Evolutionary conservation across 2,113 vertebrate species (phyloP).

Genomic region (Formicarius rufipectus): DNA sequence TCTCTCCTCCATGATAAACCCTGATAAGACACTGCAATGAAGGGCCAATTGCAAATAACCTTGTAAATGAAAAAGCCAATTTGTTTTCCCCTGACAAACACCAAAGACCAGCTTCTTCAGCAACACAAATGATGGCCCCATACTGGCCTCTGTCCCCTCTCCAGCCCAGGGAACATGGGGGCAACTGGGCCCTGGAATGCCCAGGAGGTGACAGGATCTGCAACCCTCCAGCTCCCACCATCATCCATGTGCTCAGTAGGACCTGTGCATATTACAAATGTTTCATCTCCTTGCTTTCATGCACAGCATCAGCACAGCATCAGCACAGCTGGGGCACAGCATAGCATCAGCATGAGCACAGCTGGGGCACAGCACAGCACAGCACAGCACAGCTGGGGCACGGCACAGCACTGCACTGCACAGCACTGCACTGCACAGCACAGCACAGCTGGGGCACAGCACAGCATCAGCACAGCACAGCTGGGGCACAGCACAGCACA

Average conservation of each 20-base stretch:
- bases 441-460: too few relatives aligned
- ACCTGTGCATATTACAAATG: accelerated
- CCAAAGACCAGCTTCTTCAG: too few relatives aligned
- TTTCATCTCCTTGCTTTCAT: neutral
- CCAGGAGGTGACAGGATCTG: neutral
- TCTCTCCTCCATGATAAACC: too few relatives aligned
- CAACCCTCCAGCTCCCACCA: neutral
- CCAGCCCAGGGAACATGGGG: too few relatives aligned
- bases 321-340: neutral
- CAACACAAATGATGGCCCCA: too few relatives aligned
- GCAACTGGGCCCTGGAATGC: accelerated
- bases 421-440: too few relatives aligned
- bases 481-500: neutral
- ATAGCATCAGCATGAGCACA: neutral
- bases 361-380: neutral
- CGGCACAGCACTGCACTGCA: too few relatives aligned
- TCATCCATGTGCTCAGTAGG: neutral
- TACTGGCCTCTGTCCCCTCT: too few relatives aligned
- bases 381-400: neutral
- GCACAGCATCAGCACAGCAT: neutral
- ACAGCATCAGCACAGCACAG: neutral
- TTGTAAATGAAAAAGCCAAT: too few relatives aligned
- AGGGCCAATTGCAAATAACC: too few relatives aligned
- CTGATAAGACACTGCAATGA: too few relatives aligned
- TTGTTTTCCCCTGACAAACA: too few relatives aligned